Conservation (phyloP, 2,888 invertebrate species). For the Margaritifera margaritifera region DNA sequence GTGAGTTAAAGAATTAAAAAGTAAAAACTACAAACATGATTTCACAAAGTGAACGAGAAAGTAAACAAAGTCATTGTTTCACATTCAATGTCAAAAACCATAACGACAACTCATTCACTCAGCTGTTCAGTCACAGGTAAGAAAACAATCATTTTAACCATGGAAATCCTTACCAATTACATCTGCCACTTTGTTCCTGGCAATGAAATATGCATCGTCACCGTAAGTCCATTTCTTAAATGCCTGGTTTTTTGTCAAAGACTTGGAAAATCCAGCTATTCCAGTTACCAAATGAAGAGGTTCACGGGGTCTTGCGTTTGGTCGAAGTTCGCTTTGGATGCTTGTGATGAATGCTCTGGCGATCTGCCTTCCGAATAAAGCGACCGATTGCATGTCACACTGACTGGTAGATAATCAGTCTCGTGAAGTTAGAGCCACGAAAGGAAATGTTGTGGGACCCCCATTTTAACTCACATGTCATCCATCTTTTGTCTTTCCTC, state of each 20-base stretch:
- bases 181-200: constrained; percentile 85
- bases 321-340: neutral
- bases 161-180: constrained; percentile 85
- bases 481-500: too few relatives aligned
- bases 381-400: constrained; percentile 1
- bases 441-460: too few relatives aligned
- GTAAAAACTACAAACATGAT: too few relatives aligned
- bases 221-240: constrained; percentile 87
- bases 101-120: neutral
- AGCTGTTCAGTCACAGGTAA: neutral
- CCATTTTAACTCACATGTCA: too few relatives aligned
- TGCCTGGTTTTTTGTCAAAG: constrained; percentile 62
- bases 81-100: neutral
- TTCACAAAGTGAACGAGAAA: too few relatives aligned
- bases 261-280: constrained; percentile 95
- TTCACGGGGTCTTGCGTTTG: constrained; percentile 63
- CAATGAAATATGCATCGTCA: constrained; percentile 96
- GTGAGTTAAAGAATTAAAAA: too few relatives aligned
- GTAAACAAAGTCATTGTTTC: neutral
- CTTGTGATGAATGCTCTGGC: neutral
- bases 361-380: neutral
- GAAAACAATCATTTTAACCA: constrained; percentile 1
- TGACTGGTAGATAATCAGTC: neutral
- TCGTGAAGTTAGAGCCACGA: too few relatives aligned
- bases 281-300: constrained; percentile 80